Percentiles rank a stretch among this genome's conserved stretches.
Evolutionary conservation across 2,888 invertebrate species (phyloP).

Genomic region (Morpho helenor): DNA sequence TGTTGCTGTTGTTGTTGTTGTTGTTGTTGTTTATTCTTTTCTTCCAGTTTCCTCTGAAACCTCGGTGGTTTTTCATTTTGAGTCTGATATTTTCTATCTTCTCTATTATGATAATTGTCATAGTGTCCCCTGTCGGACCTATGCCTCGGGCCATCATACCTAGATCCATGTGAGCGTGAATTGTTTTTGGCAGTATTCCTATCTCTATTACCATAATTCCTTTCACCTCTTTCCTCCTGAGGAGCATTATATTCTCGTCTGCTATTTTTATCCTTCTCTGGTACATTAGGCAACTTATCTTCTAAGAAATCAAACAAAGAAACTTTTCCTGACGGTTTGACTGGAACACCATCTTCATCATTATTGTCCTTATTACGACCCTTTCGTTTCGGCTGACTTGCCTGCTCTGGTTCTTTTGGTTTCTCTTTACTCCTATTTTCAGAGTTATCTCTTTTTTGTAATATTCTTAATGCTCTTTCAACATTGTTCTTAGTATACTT

Average conservation of each 20-base stretch:
- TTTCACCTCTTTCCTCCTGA: constrained; percentile 53
- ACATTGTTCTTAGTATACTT: constrained; percentile 86
- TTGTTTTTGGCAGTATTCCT: constrained; percentile 54
- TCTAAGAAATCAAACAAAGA: constrained; percentile 91
- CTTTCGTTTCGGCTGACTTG: constrained; percentile 65
- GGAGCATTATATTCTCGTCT: constrained; percentile 47
- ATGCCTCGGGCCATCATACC: constrained; percentile 53
- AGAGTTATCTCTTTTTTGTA: constrained; percentile 79
- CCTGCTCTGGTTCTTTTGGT: constrained; percentile 59
- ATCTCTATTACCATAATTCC: constrained; percentile 52
- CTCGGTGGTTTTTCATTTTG: constrained; percentile 80
- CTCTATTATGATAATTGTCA: constrained; percentile 54
- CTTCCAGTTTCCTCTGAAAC: constrained; percentile 78
- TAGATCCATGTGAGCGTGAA: constrained; percentile 49
- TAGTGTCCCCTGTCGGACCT: constrained; percentile 57
- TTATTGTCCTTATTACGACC: constrained; percentile 66
- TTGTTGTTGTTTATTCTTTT: constrained; percentile 60
- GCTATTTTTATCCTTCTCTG: constrained; percentile 62
- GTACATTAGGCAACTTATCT: constrained; percentile 84
- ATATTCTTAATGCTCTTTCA: constrained; percentile 83
- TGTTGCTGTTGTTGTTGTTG: constrained; percentile 40
- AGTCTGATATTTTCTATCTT: constrained; percentile 61
- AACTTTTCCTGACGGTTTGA: constrained; percentile 88
- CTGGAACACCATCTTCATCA: constrained; percentile 78
- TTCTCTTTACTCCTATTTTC: constrained; percentile 67